Conservation (phyloP, 2,888 invertebrate species). For the Melolontha melolontha region DNA sequence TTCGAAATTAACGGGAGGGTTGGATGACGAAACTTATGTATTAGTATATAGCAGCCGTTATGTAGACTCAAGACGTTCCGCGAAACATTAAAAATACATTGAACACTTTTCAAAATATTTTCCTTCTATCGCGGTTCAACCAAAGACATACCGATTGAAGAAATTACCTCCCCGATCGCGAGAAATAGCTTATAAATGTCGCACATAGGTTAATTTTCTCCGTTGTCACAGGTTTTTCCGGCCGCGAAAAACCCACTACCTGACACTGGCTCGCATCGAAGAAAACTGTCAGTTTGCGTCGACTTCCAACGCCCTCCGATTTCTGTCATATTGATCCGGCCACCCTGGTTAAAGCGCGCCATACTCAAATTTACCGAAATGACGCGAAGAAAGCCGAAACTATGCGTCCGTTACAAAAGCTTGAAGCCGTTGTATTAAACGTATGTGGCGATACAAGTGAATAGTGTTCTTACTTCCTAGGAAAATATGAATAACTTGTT, state of each 20-base stretch:
- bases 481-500: no score
- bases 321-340: conserved; percentile 63
- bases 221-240: conserved; percentile 27
- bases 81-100: neutral
- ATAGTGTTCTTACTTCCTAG: no score
- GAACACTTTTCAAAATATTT: neutral
- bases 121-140: neutral
- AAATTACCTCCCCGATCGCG: neutral
- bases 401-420: conserved; percentile 36
- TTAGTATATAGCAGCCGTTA: neutral
- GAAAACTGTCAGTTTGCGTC: conserved; percentile 50
- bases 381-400: conserved; percentile 47
- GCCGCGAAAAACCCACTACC: conserved; percentile 41
- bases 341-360: conserved; percentile 61
- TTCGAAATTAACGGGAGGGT: conserved; percentile 24
- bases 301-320: conserved; percentile 53
- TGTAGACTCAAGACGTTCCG: neutral
- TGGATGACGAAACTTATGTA: neutral
- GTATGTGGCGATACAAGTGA: neutral
- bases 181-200: neutral
- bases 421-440: neutral
- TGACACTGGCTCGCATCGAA: conserved; percentile 47
- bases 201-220: conserved; percentile 50
- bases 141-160: neutral
- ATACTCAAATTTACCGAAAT: conserved; percentile 56